Evolutionary conservation across 2,888 invertebrate genomes (phyloP).

Genomic region (Athalia circularis): DNA sequence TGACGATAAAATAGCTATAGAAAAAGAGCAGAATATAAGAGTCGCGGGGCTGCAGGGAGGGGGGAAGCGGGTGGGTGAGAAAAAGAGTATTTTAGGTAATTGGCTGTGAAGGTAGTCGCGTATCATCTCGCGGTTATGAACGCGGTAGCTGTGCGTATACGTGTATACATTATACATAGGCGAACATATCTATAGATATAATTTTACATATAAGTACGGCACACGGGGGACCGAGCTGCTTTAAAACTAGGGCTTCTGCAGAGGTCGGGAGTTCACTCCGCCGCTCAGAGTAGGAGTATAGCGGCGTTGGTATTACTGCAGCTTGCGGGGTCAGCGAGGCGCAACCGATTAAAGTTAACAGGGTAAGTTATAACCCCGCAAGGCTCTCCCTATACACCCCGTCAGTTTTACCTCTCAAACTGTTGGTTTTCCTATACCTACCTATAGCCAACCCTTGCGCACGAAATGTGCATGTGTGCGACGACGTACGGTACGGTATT

Average conservation of each 20-base stretch:
- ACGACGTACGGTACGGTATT: no score
- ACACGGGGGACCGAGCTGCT: no score
- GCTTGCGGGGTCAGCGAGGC: conserved; percentile 54
- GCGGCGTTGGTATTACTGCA: neutral
- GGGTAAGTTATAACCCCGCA: conserved; percentile 48
- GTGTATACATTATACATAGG: no score
- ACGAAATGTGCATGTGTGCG: no score
- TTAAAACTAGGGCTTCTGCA: no score
- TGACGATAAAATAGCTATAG: neutral
- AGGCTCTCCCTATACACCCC: neutral
- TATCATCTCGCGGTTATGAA: neutral
- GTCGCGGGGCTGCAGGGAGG: neutral
- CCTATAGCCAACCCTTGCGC: neutral
- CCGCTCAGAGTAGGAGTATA: no score
- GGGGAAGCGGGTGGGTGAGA: neutral
- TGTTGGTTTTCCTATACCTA: conserved; percentile 31
- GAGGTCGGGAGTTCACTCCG: no score
- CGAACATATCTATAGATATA: no score
- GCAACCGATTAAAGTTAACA: conserved; percentile 52
- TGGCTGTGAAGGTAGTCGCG: conserved; percentile 65
- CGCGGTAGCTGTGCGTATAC: no score
- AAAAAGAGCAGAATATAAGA: neutral
- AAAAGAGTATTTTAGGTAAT: conserved; percentile 63
- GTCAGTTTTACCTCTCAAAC: conserved; percentile 39
- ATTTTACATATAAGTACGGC: no score